Base-by-base conservation (phyloP, 2,797 vertebrate genomes). In the Eospalax fontanierii region DNA sequence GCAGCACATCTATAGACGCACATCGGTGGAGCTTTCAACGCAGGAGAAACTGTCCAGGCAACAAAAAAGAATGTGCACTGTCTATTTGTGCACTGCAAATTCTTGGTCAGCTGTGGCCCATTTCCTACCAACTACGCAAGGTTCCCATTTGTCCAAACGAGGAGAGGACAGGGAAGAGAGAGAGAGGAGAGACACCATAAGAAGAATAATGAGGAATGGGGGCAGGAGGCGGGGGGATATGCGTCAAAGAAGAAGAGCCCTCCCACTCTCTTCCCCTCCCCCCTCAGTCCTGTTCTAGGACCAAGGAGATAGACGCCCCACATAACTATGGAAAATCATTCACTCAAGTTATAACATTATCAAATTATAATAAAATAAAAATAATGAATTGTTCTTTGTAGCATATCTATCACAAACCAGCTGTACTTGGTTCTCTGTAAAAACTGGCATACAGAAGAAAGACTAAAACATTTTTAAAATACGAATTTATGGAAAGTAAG, bases 401-500 rank as follows among this genome's bases (percentile, higher is more conserved):
- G 59, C 74, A 91, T n/a, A 84, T 80, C 86, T 85, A 66, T 86
- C 46, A 80, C 78, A 80, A 93, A 81, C 46, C 30, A 93, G 54
- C 38, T 79, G 1, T 57, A 73, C 19, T 90, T 40, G 66, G 46
- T 86, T 93, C n/a, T 92, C 30, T 66, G 24, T 65, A 68, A 90
- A 94, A 70, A 38, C 4, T 50, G 38, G 26, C 75, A 28, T 50
- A 78, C 3, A 18, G 70, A 70, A 94, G 9, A 66, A 90, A 94
- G 28, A 73, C 46, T 89, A 68, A 86, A 92, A 57, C 68, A 63
- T 70, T 90, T 33, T 94, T 88, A 35, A 91, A 89, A 61, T 15
- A 75, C 22, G 50, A 81, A n/a, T 90, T 89, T 68, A 91, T 89
- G 94, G 66, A 66, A 96, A 95, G 86, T 61, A 90, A 79, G 28